Evolutionary conservation across 1,140 invertebrate species (phyloP).

Genomic region (Hypsibius dujardini): DNA sequence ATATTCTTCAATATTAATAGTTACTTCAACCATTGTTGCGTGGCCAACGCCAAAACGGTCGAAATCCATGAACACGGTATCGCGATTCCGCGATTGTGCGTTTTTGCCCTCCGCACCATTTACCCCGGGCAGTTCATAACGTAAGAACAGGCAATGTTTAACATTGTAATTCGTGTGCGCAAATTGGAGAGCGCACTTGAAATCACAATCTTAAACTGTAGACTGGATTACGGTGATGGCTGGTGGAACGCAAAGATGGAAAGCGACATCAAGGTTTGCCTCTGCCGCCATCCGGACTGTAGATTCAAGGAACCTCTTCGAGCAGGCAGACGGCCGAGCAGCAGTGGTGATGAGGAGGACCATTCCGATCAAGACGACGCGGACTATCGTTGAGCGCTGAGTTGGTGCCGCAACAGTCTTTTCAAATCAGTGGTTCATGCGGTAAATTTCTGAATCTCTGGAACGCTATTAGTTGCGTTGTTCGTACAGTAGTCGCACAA

Average conservation of each 20-base stretch:
- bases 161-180: too few relatives aligned
- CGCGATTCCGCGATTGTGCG: constrained; percentile 2
- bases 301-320: too few relatives aligned
- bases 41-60: background rate
- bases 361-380: too few relatives aligned
- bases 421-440: too few relatives aligned
- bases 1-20: background rate
- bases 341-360: too few relatives aligned
- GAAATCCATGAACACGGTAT: background rate
- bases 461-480: too few relatives aligned
- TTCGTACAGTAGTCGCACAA: too few relatives aligned
- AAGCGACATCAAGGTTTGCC: background rate
- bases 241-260: background rate
- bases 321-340: too few relatives aligned
- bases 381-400: too few relatives aligned
- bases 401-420: too few relatives aligned
- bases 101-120: background rate
- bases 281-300: background rate
- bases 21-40: constrained; percentile 1
- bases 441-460: too few relatives aligned
- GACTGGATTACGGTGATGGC: constrained; percentile 8
- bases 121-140: background rate
- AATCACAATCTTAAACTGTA: background rate
- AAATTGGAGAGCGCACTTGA: background rate
- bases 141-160: too few relatives aligned